Percentiles rank a stretch among this genome's conserved stretches.
These are phyloP conservation scores for Stichodactyla helianthus DNA, from an alignment of 64 coral and sea anemone species.

Conservation along the genomic window DNA sequence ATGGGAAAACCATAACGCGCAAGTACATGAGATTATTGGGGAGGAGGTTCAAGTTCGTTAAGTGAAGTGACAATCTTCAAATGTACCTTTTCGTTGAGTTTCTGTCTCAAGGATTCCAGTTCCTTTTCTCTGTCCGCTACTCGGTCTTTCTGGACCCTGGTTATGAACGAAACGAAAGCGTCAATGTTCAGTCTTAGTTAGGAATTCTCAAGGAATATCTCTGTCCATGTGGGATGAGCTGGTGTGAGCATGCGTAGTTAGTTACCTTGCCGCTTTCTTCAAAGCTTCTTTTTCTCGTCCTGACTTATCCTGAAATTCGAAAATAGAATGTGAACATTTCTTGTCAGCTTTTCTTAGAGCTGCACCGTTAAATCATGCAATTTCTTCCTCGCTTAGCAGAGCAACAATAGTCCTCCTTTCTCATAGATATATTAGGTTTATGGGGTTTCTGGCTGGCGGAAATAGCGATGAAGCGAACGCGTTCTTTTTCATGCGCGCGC, in stretches of 20 bases:
- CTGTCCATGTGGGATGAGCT: no score
- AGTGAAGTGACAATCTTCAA: not conserved
- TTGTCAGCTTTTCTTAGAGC: no score
- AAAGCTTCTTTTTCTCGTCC: conserved; percentile 93
- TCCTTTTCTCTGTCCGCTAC: conserved; percentile 65
- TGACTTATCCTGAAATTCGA: conserved; percentile 75
- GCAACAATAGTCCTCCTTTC: no score
- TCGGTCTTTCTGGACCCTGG: conserved; percentile 69
- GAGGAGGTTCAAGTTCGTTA: no score
- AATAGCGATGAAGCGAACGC: no score
- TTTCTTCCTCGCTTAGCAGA: no score
- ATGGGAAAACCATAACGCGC: not conserved
- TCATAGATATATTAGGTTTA: no score
- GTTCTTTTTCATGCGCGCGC: no score
- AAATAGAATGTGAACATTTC: not conserved
- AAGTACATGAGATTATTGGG: no score
- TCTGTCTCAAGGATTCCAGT: conserved; percentile 56
- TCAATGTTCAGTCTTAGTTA: not conserved
- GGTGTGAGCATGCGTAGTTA: not conserved
- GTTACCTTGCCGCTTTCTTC: conserved; percentile 97
- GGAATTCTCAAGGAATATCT: no score
- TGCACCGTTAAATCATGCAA: not conserved
- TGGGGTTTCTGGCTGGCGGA: no score
- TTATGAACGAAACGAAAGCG: not conserved
- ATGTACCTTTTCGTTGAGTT: conserved; percentile 40